Conservation (phyloP, 1,140 invertebrate species). For the Drosophila miranda region DNA sequence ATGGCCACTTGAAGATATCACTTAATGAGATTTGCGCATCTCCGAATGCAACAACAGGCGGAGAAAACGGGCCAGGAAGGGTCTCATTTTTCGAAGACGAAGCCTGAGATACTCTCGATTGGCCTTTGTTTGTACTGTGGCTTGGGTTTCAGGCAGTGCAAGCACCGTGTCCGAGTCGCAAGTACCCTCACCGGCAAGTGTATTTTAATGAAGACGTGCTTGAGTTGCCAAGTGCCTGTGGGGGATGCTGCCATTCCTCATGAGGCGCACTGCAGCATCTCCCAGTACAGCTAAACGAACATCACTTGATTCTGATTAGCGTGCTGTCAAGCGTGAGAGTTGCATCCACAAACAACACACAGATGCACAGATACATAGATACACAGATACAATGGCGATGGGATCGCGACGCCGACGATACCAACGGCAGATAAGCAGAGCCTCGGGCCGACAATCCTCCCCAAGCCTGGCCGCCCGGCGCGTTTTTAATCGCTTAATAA, state of each 20-base stretch:
- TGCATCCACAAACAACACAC: slow-evolving; percentile 32
- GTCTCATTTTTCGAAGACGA: too few species aligned
- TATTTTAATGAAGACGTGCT: slow-evolving; percentile 73
- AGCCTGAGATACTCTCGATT: too few species aligned
- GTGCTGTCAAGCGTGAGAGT: slow-evolving; percentile 78
- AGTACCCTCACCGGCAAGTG: too few species aligned
- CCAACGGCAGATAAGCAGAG: slow-evolving; percentile 41
- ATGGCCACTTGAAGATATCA: slow-evolving; percentile 80
- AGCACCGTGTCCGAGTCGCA: too few species aligned
- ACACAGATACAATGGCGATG: slow-evolving; percentile 2
- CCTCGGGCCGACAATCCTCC: slow-evolving; percentile 17
- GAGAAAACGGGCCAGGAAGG: slow-evolving; percentile 16
- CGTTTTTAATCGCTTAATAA: slow-evolving; percentile 71
- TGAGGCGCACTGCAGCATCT: slow-evolving; percentile 19
- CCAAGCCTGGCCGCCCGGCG: slow-evolving; percentile 31
- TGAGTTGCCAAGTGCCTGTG: slow-evolving; percentile 68
- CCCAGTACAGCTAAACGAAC: slow-evolving; percentile 65
- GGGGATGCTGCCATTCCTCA: slow-evolving; percentile 11
- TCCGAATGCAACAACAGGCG: slow-evolving; percentile 68
- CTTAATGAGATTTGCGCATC: slow-evolving; percentile 81
- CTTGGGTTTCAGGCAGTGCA: too few species aligned
- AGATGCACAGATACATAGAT: background rate
- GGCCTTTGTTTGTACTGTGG: too few species aligned
- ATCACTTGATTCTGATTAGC: slow-evolving; percentile 81
- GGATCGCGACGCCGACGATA: slow-evolving; percentile 51